Evolutionary conservation across 2,113 vertebrate species (phyloP).

Genomic region (Stictonetta naevosa): DNA sequence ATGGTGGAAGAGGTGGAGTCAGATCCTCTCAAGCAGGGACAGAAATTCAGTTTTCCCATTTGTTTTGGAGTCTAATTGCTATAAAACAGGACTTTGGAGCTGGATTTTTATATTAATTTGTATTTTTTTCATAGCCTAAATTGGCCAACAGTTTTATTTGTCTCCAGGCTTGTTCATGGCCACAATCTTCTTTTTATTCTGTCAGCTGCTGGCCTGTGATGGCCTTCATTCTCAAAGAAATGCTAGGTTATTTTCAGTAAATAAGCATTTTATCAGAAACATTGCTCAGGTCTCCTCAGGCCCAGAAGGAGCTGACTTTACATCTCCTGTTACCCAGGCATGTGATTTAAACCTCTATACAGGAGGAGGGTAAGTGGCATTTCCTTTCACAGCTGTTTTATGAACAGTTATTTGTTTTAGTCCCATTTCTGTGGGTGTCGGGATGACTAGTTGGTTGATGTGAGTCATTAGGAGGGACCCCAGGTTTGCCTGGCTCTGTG

Average conservation of each 20-base stretch:
- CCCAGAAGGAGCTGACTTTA: background rate
- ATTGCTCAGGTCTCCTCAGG: background rate
- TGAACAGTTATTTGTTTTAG: background rate
- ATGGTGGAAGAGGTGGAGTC: background rate
- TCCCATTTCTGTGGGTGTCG: no score
- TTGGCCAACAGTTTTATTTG: background rate
- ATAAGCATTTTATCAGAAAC: background rate
- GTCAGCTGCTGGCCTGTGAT: background rate
- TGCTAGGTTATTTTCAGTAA: background rate
- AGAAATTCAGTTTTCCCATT: background rate
- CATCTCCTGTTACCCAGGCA: background rate
- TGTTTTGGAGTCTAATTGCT: background rate
- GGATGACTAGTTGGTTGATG: background rate
- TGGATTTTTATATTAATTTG: background rate
- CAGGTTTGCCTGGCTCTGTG: background rate
- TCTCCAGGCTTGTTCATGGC: background rate
- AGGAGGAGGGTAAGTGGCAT: no score
- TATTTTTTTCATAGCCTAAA: background rate
- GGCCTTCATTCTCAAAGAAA: background rate
- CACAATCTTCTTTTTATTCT: background rate
- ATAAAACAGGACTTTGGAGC: background rate
- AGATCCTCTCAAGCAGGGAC: background rate
- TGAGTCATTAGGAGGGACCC: rapidly evolving
- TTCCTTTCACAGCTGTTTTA: background rate
- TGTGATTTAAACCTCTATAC: background rate